phyloP scores from a whole-genome alignment of 2,888 invertebrate genomes.

The Parascotia fuliginaria region DNA sequence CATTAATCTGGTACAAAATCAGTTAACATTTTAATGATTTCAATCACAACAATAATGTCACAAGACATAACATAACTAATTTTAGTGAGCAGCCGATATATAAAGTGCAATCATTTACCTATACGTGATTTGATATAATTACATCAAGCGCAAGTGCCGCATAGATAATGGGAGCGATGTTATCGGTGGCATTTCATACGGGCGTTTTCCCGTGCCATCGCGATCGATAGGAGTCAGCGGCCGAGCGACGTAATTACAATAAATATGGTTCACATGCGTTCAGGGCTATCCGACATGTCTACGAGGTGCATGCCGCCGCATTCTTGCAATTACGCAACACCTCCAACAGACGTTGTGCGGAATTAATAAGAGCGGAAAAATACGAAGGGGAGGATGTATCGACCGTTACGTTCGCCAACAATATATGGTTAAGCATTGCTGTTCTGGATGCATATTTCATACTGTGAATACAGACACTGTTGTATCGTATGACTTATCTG shows the following conservation, averaged over 20 bases:
- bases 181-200: conserved; percentile 52
- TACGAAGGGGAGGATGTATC: conserved; percentile 12
- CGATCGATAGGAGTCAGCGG: conserved; percentile 59
- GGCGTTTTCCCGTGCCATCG: conserved; percentile 59
- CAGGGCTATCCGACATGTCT: conserved; percentile 62
- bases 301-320: conserved; percentile 58
- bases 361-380: conserved; percentile 42
- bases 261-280: conserved; percentile 75
- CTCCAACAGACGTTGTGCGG: conserved; percentile 41
- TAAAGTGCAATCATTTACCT: conserved; percentile 12
- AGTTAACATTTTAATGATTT: too few relatives aligned
- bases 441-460: not conserved
- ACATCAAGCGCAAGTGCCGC: conserved; percentile 31
- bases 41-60: too few relatives aligned
- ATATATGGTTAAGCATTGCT: not conserved
- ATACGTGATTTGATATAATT: conserved; percentile 26
- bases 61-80: not conserved
- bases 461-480: not conserved
- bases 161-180: conserved; percentile 62
- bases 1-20: too few relatives aligned
- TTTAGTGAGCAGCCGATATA: not conserved
- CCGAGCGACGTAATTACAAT: conserved; percentile 76
- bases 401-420: conserved; percentile 17
- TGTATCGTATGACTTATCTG: not conserved
- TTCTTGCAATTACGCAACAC: conserved; percentile 72